phyloP scores from a whole-genome alignment of 2,113 vertebrate species.

The Anas platyrhynchos region DNA sequence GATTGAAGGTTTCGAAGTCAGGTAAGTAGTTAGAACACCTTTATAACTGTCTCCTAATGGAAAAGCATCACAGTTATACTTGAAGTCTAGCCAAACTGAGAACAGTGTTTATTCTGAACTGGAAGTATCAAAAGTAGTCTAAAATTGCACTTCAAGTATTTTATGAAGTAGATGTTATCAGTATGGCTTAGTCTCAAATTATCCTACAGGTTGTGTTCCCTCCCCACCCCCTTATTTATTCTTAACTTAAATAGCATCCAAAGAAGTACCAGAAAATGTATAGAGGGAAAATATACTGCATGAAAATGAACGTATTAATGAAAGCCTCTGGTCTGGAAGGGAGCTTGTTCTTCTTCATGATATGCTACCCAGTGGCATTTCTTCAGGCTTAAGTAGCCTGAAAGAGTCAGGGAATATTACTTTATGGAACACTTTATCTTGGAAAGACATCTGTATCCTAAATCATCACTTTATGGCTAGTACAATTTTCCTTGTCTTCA shows the following conservation, averaged over 20 bases:
- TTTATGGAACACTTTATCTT: neutral
- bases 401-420: neutral
- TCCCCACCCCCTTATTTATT: neutral
- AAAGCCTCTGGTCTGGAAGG: neutral
- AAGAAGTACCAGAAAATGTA: neutral
- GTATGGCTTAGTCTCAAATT: neutral
- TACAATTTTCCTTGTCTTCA: neutral
- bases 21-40: neutral
- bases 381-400: neutral
- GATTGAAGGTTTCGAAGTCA: neutral
- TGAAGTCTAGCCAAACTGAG: neutral
- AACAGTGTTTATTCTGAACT: neutral
- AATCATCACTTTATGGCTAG: neutral
- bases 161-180: neutral
- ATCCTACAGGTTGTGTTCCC: accelerated
- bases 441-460: neutral
- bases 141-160: neutral
- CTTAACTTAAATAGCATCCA: neutral
- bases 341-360: neutral
- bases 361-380: neutral
- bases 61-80: neutral
- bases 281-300: neutral
- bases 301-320: neutral
- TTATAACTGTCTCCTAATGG: neutral
- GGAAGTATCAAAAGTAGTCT: neutral